Percentiles rank a stretch among this genome's conserved stretches.
These are phyloP conservation scores for Pipistrellus kuhlii DNA, from an alignment of 2,797 vertebrate genomes.

Conservation along the genomic window DNA sequence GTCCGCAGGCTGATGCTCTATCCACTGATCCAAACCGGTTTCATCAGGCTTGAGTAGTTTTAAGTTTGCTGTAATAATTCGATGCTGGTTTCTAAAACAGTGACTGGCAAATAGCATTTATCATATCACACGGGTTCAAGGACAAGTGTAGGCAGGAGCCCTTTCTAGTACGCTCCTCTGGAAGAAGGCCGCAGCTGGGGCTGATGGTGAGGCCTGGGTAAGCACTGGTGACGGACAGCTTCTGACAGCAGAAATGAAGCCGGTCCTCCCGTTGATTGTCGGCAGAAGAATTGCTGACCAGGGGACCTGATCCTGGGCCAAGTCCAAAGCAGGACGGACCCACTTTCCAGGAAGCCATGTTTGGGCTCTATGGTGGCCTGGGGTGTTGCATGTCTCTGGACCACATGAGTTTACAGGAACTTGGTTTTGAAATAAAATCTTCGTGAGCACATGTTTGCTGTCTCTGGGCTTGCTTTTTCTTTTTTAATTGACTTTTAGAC, in stretches of 20 bases:
- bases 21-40: too few species aligned
- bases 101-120: neutral
- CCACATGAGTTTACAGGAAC: neutral
- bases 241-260: neutral
- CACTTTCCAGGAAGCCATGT: neutral
- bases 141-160: neutral
- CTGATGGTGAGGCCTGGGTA: neutral
- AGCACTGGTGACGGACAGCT: accelerated
- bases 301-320: neutral
- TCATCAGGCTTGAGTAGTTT: too few species aligned
- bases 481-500: neutral
- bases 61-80: neutral
- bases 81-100: neutral
- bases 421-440: neutral
- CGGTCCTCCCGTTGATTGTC: neutral
- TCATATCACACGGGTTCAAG: neutral
- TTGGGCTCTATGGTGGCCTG: neutral
- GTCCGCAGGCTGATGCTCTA: too few species aligned
- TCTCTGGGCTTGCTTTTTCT: neutral
- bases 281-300: neutral
- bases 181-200: neutral
- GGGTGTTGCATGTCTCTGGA: neutral
- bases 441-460: neutral
- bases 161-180: neutral
- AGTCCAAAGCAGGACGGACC: neutral